Evolutionary conservation across 2,113 vertebrate genomes (phyloP), one percentile per base, ranked within the genome.

Genomic region (Raja brachyura): DNA sequence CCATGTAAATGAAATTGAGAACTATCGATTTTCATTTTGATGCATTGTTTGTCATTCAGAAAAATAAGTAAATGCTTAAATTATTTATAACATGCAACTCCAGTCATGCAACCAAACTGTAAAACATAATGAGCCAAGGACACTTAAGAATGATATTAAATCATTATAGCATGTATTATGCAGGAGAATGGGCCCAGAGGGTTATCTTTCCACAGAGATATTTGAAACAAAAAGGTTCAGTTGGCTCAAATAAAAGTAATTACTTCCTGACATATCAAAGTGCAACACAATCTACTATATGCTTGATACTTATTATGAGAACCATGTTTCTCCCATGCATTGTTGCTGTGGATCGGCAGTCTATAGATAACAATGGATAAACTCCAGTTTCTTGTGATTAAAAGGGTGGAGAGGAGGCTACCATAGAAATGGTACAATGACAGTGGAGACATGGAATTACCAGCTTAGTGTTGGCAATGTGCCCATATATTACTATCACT

Each of bases 71-170:
- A 54, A 85, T 85, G 54, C 56, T 83, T 85, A 28, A 86, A 61
- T 86, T 86, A 86, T 86, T 86, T 61, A 73, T 73, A 86, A 86
- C 59, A 61, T n/a, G 83, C 48, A 86, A n/a, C 83, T 86, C 22
- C 59, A 61, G 10, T 86, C 25, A 56, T 86, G 8, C 83, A 61
- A 20, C 81, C 48, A n/a, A 86, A 28, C 56, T 86, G 83, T 86
- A 61, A 86, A 86, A 86, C 56, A 85, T 61, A 61, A 86, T 61
- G 54, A 61, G 59, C 9, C 56, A 61, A 61, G 56, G 18, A 86
- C 83, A 86, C 56, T 86, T 86, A 14, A 86, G 83, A 86, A 86
- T 61, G 22, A 86, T 61, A 28, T 28, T 86, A 61, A 86, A 61
- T 86, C 83, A 56, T 86, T 86, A 61, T 48, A n/a, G 8, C 9